Percentiles rank a stretch among this genome's conserved stretches.
phyloP scores from a whole-genome alignment of 2,113 vertebrate genomes.

The Clarias magur region DNA sequence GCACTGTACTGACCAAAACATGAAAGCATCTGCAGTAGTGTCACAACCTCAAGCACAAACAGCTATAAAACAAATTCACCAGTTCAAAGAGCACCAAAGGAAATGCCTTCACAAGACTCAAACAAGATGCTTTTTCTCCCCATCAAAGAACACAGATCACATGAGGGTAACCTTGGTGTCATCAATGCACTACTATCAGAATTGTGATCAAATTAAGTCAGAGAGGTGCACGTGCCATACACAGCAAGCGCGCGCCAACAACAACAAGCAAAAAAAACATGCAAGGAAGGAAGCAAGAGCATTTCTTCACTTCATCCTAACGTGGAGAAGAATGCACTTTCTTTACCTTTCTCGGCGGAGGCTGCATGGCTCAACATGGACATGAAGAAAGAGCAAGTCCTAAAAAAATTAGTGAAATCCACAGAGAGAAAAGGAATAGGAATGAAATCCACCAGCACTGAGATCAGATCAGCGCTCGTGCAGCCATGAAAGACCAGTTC shows the following conservation, averaged over 20 bases:
- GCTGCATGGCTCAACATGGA: constrained; percentile 89
- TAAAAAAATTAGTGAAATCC: constrained; percentile 57
- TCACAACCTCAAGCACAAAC: background rate
- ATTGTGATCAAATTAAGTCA: background rate
- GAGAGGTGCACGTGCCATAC: background rate
- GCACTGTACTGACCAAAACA: background rate
- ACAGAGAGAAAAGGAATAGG: constrained; percentile 12
- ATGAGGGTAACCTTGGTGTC: background rate
- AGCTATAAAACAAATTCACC: background rate
- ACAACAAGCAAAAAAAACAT: background rate
- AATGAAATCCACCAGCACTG: constrained; percentile 42
- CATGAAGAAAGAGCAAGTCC: constrained; percentile 71
- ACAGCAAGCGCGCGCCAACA: background rate
- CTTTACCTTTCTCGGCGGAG: constrained; percentile 92
- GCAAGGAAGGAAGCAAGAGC: background rate
- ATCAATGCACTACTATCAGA: background rate
- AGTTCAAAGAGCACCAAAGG: background rate
- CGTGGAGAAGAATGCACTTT: background rate
- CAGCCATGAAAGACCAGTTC: constrained; percentile 69
- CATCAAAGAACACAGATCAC: background rate
- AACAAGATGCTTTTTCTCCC: background rate
- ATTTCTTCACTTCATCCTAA: background rate
- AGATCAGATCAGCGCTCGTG: constrained; percentile 69
- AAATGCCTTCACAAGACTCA: background rate
- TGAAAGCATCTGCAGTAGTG: background rate